Evolutionary conservation across 2,797 vertebrate species (phyloP), one percentile per base, ranked within the genome.

Genomic region (Poliocrania exsul): DNA sequence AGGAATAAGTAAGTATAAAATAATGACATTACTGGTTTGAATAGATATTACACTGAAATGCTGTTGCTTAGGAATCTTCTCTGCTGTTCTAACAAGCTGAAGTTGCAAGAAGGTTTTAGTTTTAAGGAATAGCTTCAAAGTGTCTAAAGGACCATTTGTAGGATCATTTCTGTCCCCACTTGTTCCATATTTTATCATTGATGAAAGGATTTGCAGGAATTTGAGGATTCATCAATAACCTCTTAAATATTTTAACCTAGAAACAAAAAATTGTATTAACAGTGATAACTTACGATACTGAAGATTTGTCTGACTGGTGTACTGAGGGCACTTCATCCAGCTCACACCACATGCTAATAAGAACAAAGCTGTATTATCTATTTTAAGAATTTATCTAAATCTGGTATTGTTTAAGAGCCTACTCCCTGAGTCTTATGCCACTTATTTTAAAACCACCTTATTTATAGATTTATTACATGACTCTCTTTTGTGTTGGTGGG

Each of bases 401-500:
- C 5, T 49, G 74, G 20, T 9, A 6, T 60, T 0, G 0, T 9
- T 75, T 51, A 24, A 50, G 31, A 33, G 26, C 3, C 24, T 78
- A 6, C 4, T 31, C 11, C 56, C 11, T 24, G 33, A 31, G 8
- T 60, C 18, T 65, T 33, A 17, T n/a, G 14, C 13, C 9, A 25
- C 10, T 73, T 28, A 40, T 26, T 90, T 73, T 12, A 70, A 74
- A 79, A 25, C 9, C 5, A 38, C 6, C 11, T 85, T 81, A 23
- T 47, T 49, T 58, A 54, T 37, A 70, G 79, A 51, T 88, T 66
- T 47, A 23, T 47, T 53, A 50, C 72, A 31, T 79, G 6, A 42
- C 13, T 88, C 10, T 70, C 10, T 65, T 69, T 33, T 58, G 3
- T 62, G 13, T 37, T 56, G n/a, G 24, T 74, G 44, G 46, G 44